Evolutionary conservation across 2,888 invertebrate species (phyloP).

Genomic region (Lissonota sp.): DNA sequence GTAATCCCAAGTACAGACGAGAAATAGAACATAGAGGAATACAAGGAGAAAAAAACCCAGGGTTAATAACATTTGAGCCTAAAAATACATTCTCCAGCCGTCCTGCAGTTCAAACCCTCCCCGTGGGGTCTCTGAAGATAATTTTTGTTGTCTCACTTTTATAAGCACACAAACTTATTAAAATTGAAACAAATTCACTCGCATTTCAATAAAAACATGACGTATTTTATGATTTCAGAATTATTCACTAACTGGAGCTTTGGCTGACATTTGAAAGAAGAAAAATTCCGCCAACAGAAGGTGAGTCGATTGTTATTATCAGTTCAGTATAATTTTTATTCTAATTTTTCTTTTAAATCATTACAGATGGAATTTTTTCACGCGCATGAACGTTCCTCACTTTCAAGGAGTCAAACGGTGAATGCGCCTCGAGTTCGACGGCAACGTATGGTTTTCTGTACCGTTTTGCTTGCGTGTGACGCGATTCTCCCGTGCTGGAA

Average conservation of each 20-base stretch:
- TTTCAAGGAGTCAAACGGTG: slow-evolving; percentile 50
- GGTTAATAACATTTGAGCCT: slow-evolving; percentile 78
- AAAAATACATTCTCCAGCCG: slow-evolving; percentile 73
- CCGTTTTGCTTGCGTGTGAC: slow-evolving; percentile 32
- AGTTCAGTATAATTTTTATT: background rate
- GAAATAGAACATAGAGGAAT: slow-evolving; percentile 23
- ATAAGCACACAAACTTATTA: background rate
- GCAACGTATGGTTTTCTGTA: slow-evolving; percentile 49
- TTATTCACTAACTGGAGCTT: too few species aligned
- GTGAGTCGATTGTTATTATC: too few species aligned
- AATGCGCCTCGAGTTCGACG: slow-evolving; percentile 62
- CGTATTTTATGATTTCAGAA: too few species aligned
- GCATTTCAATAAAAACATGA: background rate
- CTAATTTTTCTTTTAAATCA: slow-evolving; percentile 10
- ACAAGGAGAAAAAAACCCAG: slow-evolving; percentile 49
- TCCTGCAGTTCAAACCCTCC: slow-evolving; percentile 42
- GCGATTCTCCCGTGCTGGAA: slow-evolving; percentile 43
- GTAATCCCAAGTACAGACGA: slow-evolving; percentile 21
- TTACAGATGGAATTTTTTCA: background rate
- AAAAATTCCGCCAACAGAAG: too few species aligned
- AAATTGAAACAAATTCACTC: background rate
- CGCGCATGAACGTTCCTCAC: slow-evolving; percentile 40
- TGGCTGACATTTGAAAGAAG: too few species aligned
- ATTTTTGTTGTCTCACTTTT: too few species aligned
- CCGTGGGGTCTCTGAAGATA: too few species aligned